Evolutionary conservation across 2,113 vertebrate genomes (phyloP).

Genomic region (Riparia riparia): DNA sequence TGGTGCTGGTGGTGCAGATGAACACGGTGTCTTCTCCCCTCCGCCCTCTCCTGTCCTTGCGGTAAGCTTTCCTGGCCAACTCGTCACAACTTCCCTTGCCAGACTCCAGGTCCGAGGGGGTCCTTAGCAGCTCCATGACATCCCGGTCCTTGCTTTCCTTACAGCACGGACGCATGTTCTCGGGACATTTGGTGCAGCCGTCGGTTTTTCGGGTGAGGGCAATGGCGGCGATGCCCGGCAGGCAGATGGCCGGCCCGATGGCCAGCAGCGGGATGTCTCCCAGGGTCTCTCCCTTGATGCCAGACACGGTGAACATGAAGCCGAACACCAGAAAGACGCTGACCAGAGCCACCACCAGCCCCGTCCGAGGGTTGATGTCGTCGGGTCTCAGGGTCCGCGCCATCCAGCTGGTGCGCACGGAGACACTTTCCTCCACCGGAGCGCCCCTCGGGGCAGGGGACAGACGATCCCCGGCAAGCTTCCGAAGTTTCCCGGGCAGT

Average conservation of each 20-base stretch:
- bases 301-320: conserved; percentile 89
- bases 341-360: conserved; percentile 85
- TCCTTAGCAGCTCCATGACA: conserved; percentile 76
- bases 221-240: conserved; percentile 84
- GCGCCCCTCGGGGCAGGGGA: background rate
- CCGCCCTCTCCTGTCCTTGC: conserved; percentile 19
- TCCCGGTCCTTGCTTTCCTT: conserved; percentile 72
- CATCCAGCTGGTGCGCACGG: background rate
- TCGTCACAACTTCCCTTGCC: conserved; percentile 77
- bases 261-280: conserved; percentile 85
- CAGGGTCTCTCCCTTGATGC: conserved; percentile 85
- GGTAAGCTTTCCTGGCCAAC: conserved; percentile 62
- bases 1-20: conserved; percentile 62
- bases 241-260: conserved; percentile 86
- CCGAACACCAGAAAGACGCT: conserved; percentile 87
- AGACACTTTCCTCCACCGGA: background rate
- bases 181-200: conserved; percentile 83
- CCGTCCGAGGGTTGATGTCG: conserved; percentile 86
- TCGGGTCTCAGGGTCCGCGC: conserved; percentile 80
- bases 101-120: conserved; percentile 80
- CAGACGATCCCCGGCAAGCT: background rate
- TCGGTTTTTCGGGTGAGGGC: conserved; percentile 82
- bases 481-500: background rate
- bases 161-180: conserved; percentile 72
- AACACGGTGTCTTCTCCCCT: conserved; percentile 54